These are phyloP conservation scores for Phalangium opilio DNA, from an alignment of 2,888 invertebrate species.

Conservation along the genomic window DNA sequence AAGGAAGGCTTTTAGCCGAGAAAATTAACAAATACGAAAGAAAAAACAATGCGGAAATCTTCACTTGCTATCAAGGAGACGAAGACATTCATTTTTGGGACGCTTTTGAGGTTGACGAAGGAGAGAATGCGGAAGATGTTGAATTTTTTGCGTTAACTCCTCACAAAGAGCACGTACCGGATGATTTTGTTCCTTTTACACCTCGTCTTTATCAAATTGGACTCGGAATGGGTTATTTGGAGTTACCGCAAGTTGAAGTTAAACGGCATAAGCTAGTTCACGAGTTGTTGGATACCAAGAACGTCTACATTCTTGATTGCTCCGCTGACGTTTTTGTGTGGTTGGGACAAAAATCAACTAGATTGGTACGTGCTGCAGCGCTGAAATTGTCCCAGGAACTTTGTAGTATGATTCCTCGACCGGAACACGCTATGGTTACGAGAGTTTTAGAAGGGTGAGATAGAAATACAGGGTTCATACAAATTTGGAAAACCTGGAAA, in stretches of 20 bases:
- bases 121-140: slow-evolving; percentile 7
- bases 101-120: slow-evolving; percentile 9
- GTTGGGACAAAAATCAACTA: slow-evolving; percentile 95
- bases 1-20: slow-evolving; percentile 74
- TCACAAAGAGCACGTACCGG: slow-evolving; percentile 47
- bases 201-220: slow-evolving; percentile 85
- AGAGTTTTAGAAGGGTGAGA: slow-evolving; percentile 71
- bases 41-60: slow-evolving; percentile 81
- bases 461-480: no score
- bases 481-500: no score
- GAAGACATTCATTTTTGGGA: slow-evolving; percentile 77
- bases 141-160: slow-evolving; percentile 2
- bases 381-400: slow-evolving; percentile 92
- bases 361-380: slow-evolving; percentile 85
- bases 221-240: slow-evolving; percentile 95
- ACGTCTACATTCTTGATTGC: slow-evolving; percentile 93
- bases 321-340: slow-evolving; percentile 87
- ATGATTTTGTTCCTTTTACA: slow-evolving; percentile 44
- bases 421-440: slow-evolving; percentile 71
- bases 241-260: slow-evolving; percentile 60
- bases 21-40: slow-evolving; percentile 97
- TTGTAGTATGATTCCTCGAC: slow-evolving; percentile 74
- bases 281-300: slow-evolving; percentile 65
- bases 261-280: slow-evolving; percentile 48
- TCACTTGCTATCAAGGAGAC: slow-evolving; percentile 62